Evolutionary conservation across 2,797 vertebrate genomes (phyloP), one percentile per base, ranked within the genome.

Genomic region (Hirundo rustica): DNA sequence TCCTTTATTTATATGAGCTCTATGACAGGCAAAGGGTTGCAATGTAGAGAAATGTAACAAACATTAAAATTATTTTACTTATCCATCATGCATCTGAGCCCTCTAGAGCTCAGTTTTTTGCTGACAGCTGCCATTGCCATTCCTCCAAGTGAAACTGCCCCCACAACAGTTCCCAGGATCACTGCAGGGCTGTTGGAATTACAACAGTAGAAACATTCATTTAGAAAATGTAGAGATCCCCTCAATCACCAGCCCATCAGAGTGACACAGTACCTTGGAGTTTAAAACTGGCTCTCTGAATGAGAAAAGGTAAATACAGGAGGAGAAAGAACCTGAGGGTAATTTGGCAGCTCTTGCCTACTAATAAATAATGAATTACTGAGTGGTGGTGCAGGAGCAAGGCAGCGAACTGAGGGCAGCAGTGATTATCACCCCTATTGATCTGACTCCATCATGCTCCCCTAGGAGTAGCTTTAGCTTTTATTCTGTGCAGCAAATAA

Each of bases 391-490:
- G n/a, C 36, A 65, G 66, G 66, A 90, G 18, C 36, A 40, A 42
- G 60, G 11, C 3, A 22, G 54, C 16, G 60, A 47, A 34, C 13
- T 22, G 18, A 20, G 16, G 9, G 7, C 1, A 10, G 5, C 5
- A 13, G 34, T 40, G 36, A 42, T 48, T 48, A 36, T 47, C 17
- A 23, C 22, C 29, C 5, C 17, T n/a, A 34, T 40, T 22, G 23
- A 18, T 44, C 26, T 3, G 0, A 6, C 22, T 54, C 22, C 38
- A 22, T 34, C 4, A 4, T 40, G 19, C 58, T 58, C 12, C 21
- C 15, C 9, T 36, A 17, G n/a, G 42, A 55, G 27, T 2, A 38
- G 13, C 17, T 66, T 66, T 4, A 66, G n/a, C 17, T 47, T 47
- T 47, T 45, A 26, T 27, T 17, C 42, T 38, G 22, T 20, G 8